Evolutionary conservation across 2,888 invertebrate genomes (phyloP).

Genomic region (Metacarcinus magister): DNA sequence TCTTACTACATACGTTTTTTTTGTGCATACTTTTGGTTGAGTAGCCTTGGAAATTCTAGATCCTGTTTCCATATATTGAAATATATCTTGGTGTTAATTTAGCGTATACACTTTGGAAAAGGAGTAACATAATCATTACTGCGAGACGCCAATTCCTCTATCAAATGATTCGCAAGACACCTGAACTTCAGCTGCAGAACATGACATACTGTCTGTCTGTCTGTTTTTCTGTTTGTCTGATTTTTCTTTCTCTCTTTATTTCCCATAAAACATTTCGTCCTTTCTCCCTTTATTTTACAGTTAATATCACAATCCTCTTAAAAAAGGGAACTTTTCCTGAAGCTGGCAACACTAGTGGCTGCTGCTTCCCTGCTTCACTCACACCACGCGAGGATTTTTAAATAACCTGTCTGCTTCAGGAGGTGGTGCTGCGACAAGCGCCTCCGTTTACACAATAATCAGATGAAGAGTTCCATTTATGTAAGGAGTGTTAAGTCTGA

Average conservation of each 20-base stretch:
- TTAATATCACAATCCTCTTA: not conserved
- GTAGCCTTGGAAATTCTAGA: no score
- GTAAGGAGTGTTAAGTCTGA: not conserved
- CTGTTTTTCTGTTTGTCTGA: not conserved
- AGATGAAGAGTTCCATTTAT: not conserved
- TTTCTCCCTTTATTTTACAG: not conserved
- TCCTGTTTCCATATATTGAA: no score
- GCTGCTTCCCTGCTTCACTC: not conserved
- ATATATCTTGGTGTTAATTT: no score
- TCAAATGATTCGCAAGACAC: no score
- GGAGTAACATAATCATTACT: no score
- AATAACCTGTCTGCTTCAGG: constrained; percentile 1
- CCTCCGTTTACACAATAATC: not conserved
- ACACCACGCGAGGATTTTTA: not conserved
- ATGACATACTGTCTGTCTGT: not conserved
- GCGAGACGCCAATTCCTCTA: no score
- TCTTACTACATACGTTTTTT: no score
- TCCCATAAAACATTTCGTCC: no score
- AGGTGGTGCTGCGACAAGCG: not conserved
- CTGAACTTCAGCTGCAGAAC: no score
- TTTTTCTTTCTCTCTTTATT: no score
- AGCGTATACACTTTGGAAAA: no score
- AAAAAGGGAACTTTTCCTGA: not conserved
- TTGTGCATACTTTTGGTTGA: no score
- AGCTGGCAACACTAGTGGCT: not conserved